Evolutionary conservation across 2,888 invertebrate species (phyloP), one percentile per base, ranked within the genome.

Genomic region (Rhimphoctona megacephalus): DNA sequence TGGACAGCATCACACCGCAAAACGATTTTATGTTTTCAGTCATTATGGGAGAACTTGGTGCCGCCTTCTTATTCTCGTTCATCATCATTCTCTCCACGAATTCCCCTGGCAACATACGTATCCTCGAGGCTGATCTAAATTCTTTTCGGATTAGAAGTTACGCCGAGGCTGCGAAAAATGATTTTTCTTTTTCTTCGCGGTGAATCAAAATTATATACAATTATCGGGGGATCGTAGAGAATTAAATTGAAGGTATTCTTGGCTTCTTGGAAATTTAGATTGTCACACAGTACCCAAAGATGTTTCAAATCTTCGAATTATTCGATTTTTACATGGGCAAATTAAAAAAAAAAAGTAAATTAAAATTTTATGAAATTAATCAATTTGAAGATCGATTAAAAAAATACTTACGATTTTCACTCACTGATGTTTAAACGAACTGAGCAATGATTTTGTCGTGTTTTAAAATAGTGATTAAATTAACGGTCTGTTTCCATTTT

Each of bases 41-140:
- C 46, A 43, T 76, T 19, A 61, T 76, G 22, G 43, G 61, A 61
- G 43, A 61, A 46, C 61, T 19, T 43, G 25, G 61, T 39, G 61
- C 73, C 25, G 8, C 57, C 74, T 61, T 61, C 57, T 74, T 61
- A 74, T 43, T 74, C 39, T 43, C 70, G 61, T 80, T 80, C 61
- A 49, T 64, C 70, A 49, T 80, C 7, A 57, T 70, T n/a, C 46
- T 61, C 70, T 46, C 61, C 30, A 36, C 78, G 43, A 78, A 52
- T 78, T 36, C 52, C 69, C 22, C 52, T 78, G 46, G 14, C 36
- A 43, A 30, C 43, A 46, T 49, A 57, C 54, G 43, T 69, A 81
- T 81, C 64, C 73, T 64, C 74, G 82, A 80, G 76, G 85, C 36
- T 80, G 82, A 85, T 85, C 83, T 80, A 79, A 83, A 85, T 85